Conservation (phyloP, 1,140 invertebrate species). For the Steinernema khuongi region DNA sequence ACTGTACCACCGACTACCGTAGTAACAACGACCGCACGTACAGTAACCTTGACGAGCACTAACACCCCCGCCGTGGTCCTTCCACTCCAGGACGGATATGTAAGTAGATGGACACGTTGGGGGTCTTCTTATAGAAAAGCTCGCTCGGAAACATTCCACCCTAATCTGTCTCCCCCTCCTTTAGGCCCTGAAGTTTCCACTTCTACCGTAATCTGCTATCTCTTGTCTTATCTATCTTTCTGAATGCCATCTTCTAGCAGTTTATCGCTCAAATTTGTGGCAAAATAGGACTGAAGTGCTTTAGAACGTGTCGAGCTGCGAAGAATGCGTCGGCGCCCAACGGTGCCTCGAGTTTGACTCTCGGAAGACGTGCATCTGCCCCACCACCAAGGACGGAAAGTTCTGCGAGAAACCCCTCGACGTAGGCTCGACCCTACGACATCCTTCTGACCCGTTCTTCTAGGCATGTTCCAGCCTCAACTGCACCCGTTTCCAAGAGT, state of each 20-base stretch:
- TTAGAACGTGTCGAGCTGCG: neutral
- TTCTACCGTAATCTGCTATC: too few relatives aligned
- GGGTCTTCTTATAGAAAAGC: too few relatives aligned
- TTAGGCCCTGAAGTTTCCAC: too few relatives aligned
- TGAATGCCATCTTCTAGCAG: too few relatives aligned
- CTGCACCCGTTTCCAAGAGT: conserved; percentile 26
- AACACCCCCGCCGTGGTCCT: neutral
- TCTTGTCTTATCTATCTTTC: too few relatives aligned
- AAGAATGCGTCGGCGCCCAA: neutral
- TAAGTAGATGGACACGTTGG: neutral
- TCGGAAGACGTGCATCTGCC: neutral
- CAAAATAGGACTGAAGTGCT: neutral
- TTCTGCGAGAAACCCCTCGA: neutral
- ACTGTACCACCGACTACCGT: neutral
- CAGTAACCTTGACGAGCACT: conserved; percentile 1
- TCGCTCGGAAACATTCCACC: too few relatives aligned
- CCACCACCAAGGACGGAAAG: neutral
- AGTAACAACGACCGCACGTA: neutral
- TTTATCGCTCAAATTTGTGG: neutral
- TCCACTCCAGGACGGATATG: neutral
- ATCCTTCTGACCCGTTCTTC: neutral
- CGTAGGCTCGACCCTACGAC: conserved; percentile 2
- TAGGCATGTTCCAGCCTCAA: conserved; percentile 21
- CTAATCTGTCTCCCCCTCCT: too few relatives aligned
- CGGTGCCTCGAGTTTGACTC: neutral